Base-by-base conservation (phyloP, 1,140 invertebrate species). In the Geopemphigus sp. region DNA sequence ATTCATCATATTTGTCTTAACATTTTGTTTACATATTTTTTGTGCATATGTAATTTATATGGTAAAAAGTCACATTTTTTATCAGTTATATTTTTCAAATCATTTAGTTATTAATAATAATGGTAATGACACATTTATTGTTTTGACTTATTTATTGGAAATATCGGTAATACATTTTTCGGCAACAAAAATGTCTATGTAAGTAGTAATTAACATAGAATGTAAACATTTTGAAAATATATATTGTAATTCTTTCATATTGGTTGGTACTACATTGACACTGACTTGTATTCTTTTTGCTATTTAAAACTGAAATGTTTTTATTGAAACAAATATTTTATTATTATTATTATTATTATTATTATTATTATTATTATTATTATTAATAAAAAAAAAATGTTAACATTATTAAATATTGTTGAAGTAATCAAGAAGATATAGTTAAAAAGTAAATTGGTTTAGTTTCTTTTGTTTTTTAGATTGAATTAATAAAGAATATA, bases 41-140 rank as follows among this genome's bases (percentile, higher is more conserved):
- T 3, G 26, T n/a, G 19, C 6, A 24, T 29, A 59, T 59, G 50
- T 68, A 53, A 68, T 26, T 53, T 14, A 70, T 26, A 26, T 24
- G 32, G 12, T 70, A 47, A 29, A 68, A 50, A 70, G 19, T 5
- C 17, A 50, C 22, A 26, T 50, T 70, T 70, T 70, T 68, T 50
- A 68, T 68, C 22, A 47, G 39, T 32, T 66, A 39, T 64, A 66
- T 68, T 68, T 47, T 70, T 70, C 45, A 53, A 70, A 47, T 53
- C 12, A 53, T 70, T 70, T 53, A 70, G 45, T 70, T 70, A 45
- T 70, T 53, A 70, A 53, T 70, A 70, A 70, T 70, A 50, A 32
- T 70, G 39, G 66, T 70, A 50, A 70, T 50, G 45, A 70, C 24
- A 50, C 47, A 70, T 26, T 50, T 5, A 26, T 59, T 24, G 47